Base-by-base conservation (phyloP, 2,888 invertebrate species). In the Drosophila cognata region DNA sequence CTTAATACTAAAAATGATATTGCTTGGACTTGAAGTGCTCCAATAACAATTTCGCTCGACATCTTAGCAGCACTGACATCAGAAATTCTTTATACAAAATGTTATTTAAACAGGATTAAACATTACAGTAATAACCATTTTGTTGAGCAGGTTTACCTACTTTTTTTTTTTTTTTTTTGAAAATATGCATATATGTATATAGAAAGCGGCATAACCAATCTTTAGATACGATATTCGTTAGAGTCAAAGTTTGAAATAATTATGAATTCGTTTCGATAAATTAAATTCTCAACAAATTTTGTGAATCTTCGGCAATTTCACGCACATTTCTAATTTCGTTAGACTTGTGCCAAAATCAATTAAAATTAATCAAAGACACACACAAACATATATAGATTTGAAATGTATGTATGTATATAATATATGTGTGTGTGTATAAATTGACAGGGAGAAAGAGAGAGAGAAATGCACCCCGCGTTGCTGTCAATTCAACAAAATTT, bases 271-370 rank as follows among this genome's bases (percentile, higher is more conserved):
- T 55, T 68, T 41, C 67, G 50, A 35, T 81, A 38, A 60, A 80
- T 63, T 60, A 35, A 38, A 59, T 61, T 56, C 59, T 53, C 10
- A 48, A 66, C 6, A 63, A 53, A 13, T 68, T 61, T 64, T 29
- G 35, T 55, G 51, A 55, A 51, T 61, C 63, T 63, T 48, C 36
- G n/a, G 53, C 86, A 77, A 83, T 88, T 88, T 83, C 84, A 88
- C 63, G 88, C 57, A 38, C 64, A 51, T 66, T 81, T 53, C 6
- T 55, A 56, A 50, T 53, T 66, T 74, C 35, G 56, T 75, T 79
- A 29, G 86, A 83, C 82, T 85, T 88, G 83, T 83, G 83, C 88
- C 81, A 86, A 83, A 77, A 43, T 67, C 84, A 85, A 83, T 88
- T 88, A 88, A 77, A 73, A 77, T 68, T 70, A 78, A 86, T 82